Evolutionary conservation across 2,888 invertebrate genomes (phyloP).

Genomic region (Ceramica pisi): DNA sequence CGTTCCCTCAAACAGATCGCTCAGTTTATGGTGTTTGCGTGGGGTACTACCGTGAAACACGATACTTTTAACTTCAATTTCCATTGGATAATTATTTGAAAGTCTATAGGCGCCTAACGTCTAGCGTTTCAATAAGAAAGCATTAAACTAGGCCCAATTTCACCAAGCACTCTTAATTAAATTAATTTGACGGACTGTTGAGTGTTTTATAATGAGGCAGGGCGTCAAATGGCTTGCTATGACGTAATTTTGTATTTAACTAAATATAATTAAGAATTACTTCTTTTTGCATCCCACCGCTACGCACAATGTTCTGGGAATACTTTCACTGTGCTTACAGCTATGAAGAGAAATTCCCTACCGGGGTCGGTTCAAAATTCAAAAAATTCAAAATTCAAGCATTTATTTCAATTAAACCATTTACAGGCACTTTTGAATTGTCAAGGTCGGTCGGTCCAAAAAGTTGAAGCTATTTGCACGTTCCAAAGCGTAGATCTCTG

Average conservation of each 20-base stretch:
- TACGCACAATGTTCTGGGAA: no score
- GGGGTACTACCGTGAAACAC: background rate
- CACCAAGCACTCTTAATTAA: background rate
- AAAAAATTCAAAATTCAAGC: no score
- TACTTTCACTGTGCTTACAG: no score
- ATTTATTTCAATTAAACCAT: no score
- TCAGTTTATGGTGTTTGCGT: background rate
- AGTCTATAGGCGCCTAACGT: background rate
- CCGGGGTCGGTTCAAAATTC: no score
- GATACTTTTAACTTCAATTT: slow-evolving; percentile 21
- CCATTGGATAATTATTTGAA: background rate
- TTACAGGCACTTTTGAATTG: no score
- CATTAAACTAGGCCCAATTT: background rate
- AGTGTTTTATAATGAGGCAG: background rate
- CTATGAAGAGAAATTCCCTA: no score
- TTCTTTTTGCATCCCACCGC: no score
- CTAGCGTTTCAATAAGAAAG: background rate
- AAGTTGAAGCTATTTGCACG: no score
- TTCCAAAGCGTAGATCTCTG: no score
- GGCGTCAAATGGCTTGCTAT: background rate
- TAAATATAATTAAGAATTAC: no score
- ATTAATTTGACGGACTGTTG: background rate
- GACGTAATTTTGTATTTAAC: background rate
- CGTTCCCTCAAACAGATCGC: slow-evolving; percentile 14
- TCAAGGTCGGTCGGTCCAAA: no score